Evolutionary conservation across 2,888 invertebrate species (phyloP).

Genomic region (Sussaba pulchella): DNA sequence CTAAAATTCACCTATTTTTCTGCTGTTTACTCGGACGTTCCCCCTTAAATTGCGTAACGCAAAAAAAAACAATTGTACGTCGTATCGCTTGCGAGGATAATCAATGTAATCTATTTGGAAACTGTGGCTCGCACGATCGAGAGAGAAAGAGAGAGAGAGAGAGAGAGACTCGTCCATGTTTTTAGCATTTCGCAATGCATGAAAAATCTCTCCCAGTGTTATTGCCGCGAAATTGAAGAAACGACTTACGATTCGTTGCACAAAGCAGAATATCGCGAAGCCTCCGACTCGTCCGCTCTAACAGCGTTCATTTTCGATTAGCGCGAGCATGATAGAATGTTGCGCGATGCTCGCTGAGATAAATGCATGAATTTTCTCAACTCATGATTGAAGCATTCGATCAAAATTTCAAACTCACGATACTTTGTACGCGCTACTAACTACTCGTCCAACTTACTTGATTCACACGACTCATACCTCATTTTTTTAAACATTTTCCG

Average conservation of each 20-base stretch:
- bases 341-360: not conserved
- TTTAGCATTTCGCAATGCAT: slow-evolving; percentile 20
- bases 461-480: no score
- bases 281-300: slow-evolving; percentile 1
- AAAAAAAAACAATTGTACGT: not conserved
- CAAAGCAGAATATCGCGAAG: slow-evolving; percentile 6
- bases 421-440: not conserved
- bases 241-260: slow-evolving; percentile 17
- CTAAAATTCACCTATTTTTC: no score
- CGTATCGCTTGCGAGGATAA: slow-evolving; percentile 21
- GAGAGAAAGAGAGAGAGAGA: no score
- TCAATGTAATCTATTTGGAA: not conserved
- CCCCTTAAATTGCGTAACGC: slow-evolving; percentile 50
- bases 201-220: slow-evolving; percentile 1
- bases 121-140: slow-evolving; percentile 2
- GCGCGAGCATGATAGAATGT: not conserved
- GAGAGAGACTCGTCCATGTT: slow-evolving; percentile 18
- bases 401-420: slow-evolving; percentile 30
- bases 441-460: not conserved
- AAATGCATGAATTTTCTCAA: no score
- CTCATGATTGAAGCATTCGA: no score
- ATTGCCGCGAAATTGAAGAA: slow-evolving; percentile 28
- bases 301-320: slow-evolving; percentile 9
- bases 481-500: no score
- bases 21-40: no score